Evolutionary conservation across 2,888 invertebrate genomes (phyloP), one percentile per base, ranked within the genome.

Genomic region (Amiota communis): DNA sequence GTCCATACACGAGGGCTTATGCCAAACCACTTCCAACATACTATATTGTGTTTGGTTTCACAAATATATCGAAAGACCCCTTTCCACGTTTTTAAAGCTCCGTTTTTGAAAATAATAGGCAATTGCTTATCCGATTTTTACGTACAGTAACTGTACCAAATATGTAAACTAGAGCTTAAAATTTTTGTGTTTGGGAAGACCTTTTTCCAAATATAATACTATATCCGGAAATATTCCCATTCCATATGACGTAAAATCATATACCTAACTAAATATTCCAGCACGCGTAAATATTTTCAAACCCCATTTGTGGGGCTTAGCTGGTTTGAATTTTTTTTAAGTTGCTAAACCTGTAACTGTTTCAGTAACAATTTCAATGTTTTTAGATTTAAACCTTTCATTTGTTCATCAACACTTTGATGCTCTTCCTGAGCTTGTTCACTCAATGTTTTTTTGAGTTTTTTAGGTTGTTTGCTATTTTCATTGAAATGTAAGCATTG

Each of bases 1-100:
- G 72, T 72, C 74, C 70, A 63, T 64, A 76, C 72, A 78, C 68
- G 75, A 76, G 71, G 77, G 77, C 77, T 78, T 69, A 77, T 79
- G 74, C 76, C 78, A 75, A 73, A 76, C 75, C 77, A 77, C 49
- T 59, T 70, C 56, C 76, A 49, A 76, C 75, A 77, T 48, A 72
- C 75, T 48, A 77, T 49, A 74, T 78, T 80, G 64, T 78, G n/a
- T 47, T 63, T 76, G 56, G 64, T 69, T 77, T 77, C 75, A 76
- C 51, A 75, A 75, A 70, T 10, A 49, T 69, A 71, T 78, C 77
- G 61, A 71, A 77, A 73, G 76, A 76, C 72, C 77, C 72, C 59
- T 76, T 77, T 70, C 74, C 76, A 57, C 73, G 57, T 53, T 74
- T 74, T 75, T 75, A 75, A 15, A 75, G 59, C 49, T 77, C 56